Evolutionary conservation across 2,113 vertebrate genomes (phyloP).

Genomic region (Uria aalge): DNA sequence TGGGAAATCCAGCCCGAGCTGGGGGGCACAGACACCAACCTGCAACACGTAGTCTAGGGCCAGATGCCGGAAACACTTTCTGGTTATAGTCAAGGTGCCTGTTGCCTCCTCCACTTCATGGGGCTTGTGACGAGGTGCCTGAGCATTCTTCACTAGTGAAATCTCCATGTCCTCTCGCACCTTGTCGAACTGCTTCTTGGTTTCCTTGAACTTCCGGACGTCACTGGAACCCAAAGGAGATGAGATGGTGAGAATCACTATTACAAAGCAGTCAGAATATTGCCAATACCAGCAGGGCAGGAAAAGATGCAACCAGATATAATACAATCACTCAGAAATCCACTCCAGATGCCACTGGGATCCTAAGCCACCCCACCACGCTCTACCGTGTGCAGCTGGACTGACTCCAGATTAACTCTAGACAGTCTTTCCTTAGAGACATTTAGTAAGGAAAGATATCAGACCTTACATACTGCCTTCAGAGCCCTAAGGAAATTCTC

Average conservation of each 20-base stretch:
- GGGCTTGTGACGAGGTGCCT: constrained; percentile 91
- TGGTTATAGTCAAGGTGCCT: constrained; percentile 84
- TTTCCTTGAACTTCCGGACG: constrained; percentile 96
- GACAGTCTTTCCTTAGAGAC: not conserved
- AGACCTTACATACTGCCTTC: not conserved
- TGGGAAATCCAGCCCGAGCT: not conserved
- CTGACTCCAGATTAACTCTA: not conserved
- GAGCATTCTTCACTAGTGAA: constrained; percentile 93
- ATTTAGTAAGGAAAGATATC: not conserved
- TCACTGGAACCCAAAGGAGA: constrained; percentile 75
- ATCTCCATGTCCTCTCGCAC: constrained; percentile 95
- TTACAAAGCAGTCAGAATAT: not conserved
- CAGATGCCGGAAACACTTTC: constrained; percentile 94
- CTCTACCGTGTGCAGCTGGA: not conserved
- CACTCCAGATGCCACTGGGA: not conserved
- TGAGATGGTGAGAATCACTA: not conserved
- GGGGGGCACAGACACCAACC: constrained; percentile 69
- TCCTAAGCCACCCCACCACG: not conserved
- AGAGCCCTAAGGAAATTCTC: not conserved
- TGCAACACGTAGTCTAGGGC: constrained; percentile 95
- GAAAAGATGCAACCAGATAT: not conserved
- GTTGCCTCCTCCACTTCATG: constrained; percentile 95
- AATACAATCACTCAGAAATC: not conserved
- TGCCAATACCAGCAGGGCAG: not conserved
- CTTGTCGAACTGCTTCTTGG: constrained; percentile 95